Evolutionary conservation across 2,113 vertebrate species (phyloP), one percentile per base, ranked within the genome.

Genomic region (Collichthys lucidus): DNA sequence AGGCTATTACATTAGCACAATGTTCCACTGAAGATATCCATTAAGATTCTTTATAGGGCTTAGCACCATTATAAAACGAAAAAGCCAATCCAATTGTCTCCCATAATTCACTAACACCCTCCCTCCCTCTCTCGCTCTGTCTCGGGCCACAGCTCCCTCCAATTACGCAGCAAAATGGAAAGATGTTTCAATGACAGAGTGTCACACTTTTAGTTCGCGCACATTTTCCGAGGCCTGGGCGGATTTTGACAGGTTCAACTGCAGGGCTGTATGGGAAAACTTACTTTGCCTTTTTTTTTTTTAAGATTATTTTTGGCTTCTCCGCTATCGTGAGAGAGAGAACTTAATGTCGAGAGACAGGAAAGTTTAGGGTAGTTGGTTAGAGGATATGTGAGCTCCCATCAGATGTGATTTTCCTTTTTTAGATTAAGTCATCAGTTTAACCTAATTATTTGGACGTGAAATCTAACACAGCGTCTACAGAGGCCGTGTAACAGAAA

Each of bases 21-120:
- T 22, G 49, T 78, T 72, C 77, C 80, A 53, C 74, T 20, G 69
- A 79, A 83, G 47, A 69, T 80, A 75, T 79, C 84, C 82, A 85
- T 91, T 83, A 85, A 57, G 47, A 62, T 83, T 22, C 63, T 87
- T 87, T 85, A 87, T 81, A 78, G 80, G 63, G 22, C 12, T 85
- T 74, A 46, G 82, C 59, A 29, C 64, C 63, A 81, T 83, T 75
- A 78, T 74, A 77, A 84, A 80, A 85, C 59, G 62, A 46, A 74
- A 79, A 80, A 66, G 31, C 11, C 63, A 53, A 77, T 84, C 75
- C 78, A 77, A 66, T 86, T 82, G 49, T 86, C 71, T 70, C 74
- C 60, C 26, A 49, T 90, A 72, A 85, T 83, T 81, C 85, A 74
- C 63, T 80, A 53, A 78, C 61, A 40, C 61, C 49, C 56, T 0